Conservation (phyloP, 2,888 invertebrate species). For the Brachyopa scutellaris region DNA sequence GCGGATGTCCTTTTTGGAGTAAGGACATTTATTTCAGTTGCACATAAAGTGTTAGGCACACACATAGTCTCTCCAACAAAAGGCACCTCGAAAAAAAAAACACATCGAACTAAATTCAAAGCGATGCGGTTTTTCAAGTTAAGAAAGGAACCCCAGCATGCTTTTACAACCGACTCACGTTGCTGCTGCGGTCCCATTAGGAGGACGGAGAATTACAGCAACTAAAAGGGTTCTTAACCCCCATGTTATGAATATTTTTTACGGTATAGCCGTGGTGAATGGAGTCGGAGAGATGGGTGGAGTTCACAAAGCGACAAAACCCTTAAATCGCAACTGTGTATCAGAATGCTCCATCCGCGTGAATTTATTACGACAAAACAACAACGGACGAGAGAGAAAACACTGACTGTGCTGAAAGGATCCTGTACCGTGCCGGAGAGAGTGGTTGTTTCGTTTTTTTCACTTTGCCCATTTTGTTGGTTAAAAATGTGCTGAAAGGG, state of each 20-base stretch:
- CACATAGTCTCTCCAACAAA: constrained; percentile 43
- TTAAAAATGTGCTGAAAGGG: constrained; percentile 32
- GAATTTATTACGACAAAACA: constrained; percentile 41
- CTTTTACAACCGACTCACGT: constrained; percentile 52
- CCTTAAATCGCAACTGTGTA: constrained; percentile 54
- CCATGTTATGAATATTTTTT: too few species aligned
- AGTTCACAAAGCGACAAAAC: constrained; percentile 46
- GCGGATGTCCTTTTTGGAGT: constrained; percentile 41
- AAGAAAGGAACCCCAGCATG: constrained; percentile 17
- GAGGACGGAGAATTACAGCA: constrained; percentile 31
- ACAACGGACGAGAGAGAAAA: constrained; percentile 9
- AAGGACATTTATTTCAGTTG: constrained; percentile 47
- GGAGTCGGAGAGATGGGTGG: too few species aligned
- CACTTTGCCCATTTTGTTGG: constrained; percentile 48
- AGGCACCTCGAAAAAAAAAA: constrained; percentile 14
- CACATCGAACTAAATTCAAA: too few species aligned
- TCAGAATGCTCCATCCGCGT: constrained; percentile 38
- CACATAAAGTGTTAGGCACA: constrained; percentile 22
- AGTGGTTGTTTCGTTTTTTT: constrained; percentile 17
- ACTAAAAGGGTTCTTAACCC: constrained; percentile 60
- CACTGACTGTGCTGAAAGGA: constrained; percentile 11
- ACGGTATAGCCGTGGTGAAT: too few species aligned
- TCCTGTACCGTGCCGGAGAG: background rate
- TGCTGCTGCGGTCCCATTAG: constrained; percentile 49
- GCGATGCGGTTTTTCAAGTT: constrained; percentile 51